Evolutionary conservation across 2,113 vertebrate genomes (phyloP).

Genomic region (Dolichotis patagonum): DNA sequence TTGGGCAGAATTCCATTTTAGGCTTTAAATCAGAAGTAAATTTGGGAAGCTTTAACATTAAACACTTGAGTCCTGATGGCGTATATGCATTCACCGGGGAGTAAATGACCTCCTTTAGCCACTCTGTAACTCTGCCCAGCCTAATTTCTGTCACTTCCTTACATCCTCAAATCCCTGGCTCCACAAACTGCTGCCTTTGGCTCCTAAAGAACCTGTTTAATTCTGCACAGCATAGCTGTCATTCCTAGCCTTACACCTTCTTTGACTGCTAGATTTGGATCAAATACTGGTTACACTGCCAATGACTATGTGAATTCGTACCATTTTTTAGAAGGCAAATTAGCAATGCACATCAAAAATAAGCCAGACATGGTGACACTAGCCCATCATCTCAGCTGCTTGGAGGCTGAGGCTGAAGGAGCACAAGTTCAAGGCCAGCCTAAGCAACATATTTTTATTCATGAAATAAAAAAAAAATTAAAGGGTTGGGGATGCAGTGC

Average conservation of each 20-base stretch:
- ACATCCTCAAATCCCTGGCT: background rate
- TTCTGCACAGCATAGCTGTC: background rate
- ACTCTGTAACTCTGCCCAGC: background rate
- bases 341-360: background rate
- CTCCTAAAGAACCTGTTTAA: background rate
- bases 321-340: conserved; percentile 35
- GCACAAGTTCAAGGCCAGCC: background rate
- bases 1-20: conserved; percentile 15
- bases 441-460: background rate
- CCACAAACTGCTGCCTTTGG: background rate
- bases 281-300: background rate
- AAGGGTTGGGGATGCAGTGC: background rate
- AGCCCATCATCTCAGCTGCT: background rate
- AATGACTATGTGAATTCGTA: background rate
- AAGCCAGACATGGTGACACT: background rate
- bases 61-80: background rate
- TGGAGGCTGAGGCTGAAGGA: background rate
- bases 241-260: background rate
- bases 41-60: background rate
- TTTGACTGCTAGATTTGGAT: conserved; percentile 11
- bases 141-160: background rate
- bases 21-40: conserved; percentile 6
- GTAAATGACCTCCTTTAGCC: background rate
- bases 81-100: background rate
- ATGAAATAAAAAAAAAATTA: background rate